A percentile compares a stretch with the other conserved stretches of the same genome.
Conservation (phyloP, 2,113 vertebrate genomes). For the Panurus biarmicus region DNA sequence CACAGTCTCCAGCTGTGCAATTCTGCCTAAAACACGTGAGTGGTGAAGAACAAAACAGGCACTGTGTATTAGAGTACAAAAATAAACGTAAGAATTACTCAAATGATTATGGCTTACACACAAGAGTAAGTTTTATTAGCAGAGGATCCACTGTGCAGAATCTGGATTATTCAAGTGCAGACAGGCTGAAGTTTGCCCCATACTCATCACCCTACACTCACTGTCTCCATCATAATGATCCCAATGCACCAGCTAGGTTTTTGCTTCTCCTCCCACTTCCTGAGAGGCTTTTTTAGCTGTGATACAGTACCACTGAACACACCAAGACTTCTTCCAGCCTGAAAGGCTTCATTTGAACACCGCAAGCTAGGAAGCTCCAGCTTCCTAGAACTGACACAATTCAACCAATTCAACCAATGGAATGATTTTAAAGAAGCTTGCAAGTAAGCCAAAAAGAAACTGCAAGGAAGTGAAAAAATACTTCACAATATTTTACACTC, state of each 20-base stretch:
- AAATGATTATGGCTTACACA: background rate
- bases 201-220: background rate
- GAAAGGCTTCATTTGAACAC: background rate
- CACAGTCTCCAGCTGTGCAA: background rate
- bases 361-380: background rate
- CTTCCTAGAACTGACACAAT: background rate
- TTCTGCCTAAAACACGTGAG: background rate
- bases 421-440: background rate
- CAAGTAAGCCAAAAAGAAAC: background rate
- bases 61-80: background rate
- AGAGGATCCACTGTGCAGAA: background rate
- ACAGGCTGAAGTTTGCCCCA: background rate
- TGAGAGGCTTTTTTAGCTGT: background rate
- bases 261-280: background rate
- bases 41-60: background rate
- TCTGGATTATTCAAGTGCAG: background rate
- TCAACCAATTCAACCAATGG: background rate
- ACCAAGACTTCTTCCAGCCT: background rate
- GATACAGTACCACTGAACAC: background rate
- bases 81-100: background rate
- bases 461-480: background rate
- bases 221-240: background rate
- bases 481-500: background rate
- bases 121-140: background rate
- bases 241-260: background rate